Evolutionary conservation across 2,888 invertebrate genomes (phyloP), one percentile per base, ranked within the genome.

Genomic region (Caenorhabditis sp.): DNA sequence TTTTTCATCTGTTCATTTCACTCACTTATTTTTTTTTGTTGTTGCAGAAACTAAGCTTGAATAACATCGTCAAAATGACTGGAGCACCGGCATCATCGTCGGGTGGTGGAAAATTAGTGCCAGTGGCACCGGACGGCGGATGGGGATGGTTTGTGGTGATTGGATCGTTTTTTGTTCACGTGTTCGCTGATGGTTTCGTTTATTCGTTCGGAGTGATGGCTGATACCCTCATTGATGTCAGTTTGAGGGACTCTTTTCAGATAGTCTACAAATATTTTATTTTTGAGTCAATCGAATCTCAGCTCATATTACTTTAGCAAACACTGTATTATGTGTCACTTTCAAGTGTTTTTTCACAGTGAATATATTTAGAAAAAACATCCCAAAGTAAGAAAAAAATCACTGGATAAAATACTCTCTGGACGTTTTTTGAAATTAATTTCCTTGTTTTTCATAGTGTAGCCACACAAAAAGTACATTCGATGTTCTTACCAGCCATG

Each of bases 191-290:
- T 89, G 97, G 97, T 69, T 93, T 97, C 89, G 97, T 96, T 62
- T 97, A 97, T 90, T 95, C 96, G 19, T 97, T 97, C 89, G 97
- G 97, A 64, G 92, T 97, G 73, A 94, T 97, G 89, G 93, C 94
- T 89, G 91, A 92, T 78, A 93, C 94, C 89, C 93, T 97, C 88
- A 90, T 94, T 81, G 90, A 91, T 71, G 86, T 87, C 21, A 61
- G 78, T 67, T 3, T 12, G 27, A 26, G 2, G 27, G 12, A 19
- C n/a, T n/a, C n/a, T n/a, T n/a, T n/a, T 24, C 14, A 14, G 12
- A 24, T 3, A 19, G 54, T 43, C 14, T 12, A 17, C 6, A 43
- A 5, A 43, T 10, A 5, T 6, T 17, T 43, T 3, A 43, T 3
- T 43, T 43, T 43, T 43, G 43, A 43, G 2, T 54, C 12, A 12